These are phyloP conservation scores for Scaptomyza polygonia DNA, from an alignment of 2,888 invertebrate species.

Conservation along the genomic window DNA sequence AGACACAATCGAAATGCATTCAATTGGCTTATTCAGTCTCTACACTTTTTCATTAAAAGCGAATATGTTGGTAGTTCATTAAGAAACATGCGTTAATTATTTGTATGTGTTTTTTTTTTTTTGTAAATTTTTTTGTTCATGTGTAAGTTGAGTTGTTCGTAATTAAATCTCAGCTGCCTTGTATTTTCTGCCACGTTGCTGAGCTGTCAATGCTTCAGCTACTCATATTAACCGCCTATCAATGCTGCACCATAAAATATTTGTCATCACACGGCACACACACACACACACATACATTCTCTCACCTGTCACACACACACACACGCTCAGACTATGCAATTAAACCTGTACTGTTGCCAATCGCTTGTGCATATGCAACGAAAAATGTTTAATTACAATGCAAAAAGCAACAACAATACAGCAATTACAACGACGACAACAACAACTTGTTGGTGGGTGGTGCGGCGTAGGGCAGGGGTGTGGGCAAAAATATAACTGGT, in stretches of 20 bases:
- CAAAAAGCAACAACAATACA: constrained; percentile 56
- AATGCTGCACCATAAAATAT: constrained; percentile 58
- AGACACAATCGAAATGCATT: neutral
- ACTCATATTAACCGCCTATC: constrained; percentile 55
- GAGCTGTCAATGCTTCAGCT: constrained; percentile 44
- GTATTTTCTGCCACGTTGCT: constrained; percentile 7
- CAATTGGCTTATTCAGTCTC: neutral
- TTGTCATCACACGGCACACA: constrained; percentile 43
- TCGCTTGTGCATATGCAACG: constrained; percentile 64
- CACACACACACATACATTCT: constrained; percentile 13
- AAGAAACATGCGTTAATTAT: neutral
- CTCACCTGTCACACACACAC: constrained; percentile 12
- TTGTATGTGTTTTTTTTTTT: neutral
- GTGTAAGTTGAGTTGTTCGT: constrained; percentile 1
- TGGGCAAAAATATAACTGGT: constrained; percentile 30
- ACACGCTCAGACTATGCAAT: constrained; percentile 45
- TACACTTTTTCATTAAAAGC: too few species aligned
- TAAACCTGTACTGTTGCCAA: constrained; percentile 57
- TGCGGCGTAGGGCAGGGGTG: neutral
- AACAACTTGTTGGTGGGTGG: constrained; percentile 12
- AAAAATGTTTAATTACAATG: constrained; percentile 76
- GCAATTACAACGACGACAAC: constrained; percentile 43
- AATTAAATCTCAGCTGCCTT: constrained; percentile 30
- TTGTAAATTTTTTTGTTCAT: neutral
- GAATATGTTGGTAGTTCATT: neutral